phyloP scores from a whole-genome alignment of 2,888 invertebrate genomes.

The Caenorhabditis afra region DNA sequence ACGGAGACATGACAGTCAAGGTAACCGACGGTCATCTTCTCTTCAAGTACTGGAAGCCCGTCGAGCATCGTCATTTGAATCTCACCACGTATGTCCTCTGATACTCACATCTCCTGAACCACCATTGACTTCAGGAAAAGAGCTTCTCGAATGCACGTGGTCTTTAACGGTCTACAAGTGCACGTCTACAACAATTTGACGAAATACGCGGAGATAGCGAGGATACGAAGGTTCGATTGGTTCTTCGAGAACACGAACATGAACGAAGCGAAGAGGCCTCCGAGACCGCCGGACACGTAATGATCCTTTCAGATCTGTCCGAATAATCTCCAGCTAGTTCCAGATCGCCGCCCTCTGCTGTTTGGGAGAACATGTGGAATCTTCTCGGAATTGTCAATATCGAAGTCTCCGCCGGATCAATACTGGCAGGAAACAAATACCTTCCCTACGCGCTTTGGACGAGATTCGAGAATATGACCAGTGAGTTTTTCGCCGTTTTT shows the following conservation, averaged over 20 bases:
- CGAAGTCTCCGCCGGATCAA: slow-evolving; percentile 91
- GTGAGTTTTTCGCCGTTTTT: slow-evolving; percentile 84
- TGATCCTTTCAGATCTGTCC: neutral
- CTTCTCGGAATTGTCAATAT: slow-evolving; percentile 81
- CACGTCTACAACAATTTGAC: slow-evolving; percentile 82
- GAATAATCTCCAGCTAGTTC: neutral
- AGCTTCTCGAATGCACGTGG: slow-evolving; percentile 84
- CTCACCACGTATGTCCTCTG: slow-evolving; percentile 35
- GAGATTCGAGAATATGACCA: slow-evolving; percentile 93
- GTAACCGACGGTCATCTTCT: slow-evolving; percentile 97
- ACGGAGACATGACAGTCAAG: slow-evolving; percentile 92
- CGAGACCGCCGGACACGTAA: slow-evolving; percentile 58
- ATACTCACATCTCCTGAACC: neutral
- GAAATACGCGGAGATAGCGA: slow-evolving; percentile 71
- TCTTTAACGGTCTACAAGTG: slow-evolving; percentile 91
- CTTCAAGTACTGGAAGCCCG: slow-evolving; percentile 98
- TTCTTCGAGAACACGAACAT: slow-evolving; percentile 57
- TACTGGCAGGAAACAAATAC: slow-evolving; percentile 94
- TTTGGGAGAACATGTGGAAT: slow-evolving; percentile 75
- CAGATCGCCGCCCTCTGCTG: slow-evolving; percentile 49
- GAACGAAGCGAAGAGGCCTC: slow-evolving; percentile 48
- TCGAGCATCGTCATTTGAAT: slow-evolving; percentile 80
- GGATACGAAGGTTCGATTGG: slow-evolving; percentile 60
- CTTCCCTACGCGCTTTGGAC: slow-evolving; percentile 92
- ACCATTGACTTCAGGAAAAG: slow-evolving; percentile 84